These are phyloP conservation scores for Rhopalosiphum padi DNA, from an alignment of 1,140 invertebrate species.

Conservation along the genomic window DNA sequence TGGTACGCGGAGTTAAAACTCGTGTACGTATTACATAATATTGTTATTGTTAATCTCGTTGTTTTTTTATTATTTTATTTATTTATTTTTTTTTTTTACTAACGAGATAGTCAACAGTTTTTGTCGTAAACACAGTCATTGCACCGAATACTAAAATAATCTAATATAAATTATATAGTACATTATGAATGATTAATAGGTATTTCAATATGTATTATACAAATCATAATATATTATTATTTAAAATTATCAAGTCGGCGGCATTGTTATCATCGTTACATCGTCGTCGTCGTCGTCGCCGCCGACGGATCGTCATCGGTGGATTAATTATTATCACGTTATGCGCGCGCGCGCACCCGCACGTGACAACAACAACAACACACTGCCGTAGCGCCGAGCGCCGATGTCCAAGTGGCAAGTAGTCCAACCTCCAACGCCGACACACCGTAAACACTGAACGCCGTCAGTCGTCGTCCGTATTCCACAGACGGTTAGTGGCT, in stretches of 20 bases:
- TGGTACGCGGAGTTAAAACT: background rate
- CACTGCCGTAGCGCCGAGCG: background rate
- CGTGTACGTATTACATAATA: background rate
- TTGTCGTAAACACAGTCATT: background rate
- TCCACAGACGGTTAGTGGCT: too few relatives aligned
- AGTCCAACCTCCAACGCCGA: background rate
- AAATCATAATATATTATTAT: background rate
- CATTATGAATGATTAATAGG: background rate
- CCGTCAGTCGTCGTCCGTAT: background rate
- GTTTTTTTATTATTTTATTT: background rate
- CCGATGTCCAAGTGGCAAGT: background rate
- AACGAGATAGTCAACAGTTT: background rate
- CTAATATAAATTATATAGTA: background rate
- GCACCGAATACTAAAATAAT: background rate
- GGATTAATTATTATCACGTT: background rate
- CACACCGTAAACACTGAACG: too few relatives aligned
- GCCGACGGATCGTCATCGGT: background rate
- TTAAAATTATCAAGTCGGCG: background rate
- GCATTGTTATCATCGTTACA: background rate
- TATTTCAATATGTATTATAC: background rate
- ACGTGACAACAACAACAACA: conserved; percentile 4
- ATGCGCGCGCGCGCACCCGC: too few relatives aligned
- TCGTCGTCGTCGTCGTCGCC: background rate
- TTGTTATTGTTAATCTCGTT: conserved; percentile 2
- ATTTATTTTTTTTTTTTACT: background rate